Conservation (phyloP, 2,888 invertebrate genomes). For the Xylota sylvarum region DNA sequence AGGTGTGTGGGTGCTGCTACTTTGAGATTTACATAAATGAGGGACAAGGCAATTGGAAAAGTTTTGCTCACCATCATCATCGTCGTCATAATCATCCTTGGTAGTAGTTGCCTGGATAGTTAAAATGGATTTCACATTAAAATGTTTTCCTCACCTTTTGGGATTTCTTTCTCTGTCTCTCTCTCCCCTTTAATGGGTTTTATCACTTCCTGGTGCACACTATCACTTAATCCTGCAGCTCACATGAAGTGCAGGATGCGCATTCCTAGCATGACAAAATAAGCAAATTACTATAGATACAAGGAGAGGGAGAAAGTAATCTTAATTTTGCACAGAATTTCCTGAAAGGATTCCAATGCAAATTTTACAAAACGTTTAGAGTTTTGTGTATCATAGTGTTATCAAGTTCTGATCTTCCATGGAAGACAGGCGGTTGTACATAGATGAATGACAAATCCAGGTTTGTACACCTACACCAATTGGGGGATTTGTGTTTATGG, state of each 20-base stretch:
- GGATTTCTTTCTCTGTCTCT: slow-evolving; percentile 53
- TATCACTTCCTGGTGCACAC: slow-evolving; percentile 61
- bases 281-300: slow-evolving; percentile 62
- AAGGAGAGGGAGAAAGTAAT: slow-evolving; percentile 37
- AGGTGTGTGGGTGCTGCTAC: slow-evolving; percentile 37
- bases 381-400: slow-evolving; percentile 13
- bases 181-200: slow-evolving; percentile 48
- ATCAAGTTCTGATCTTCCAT: slow-evolving; percentile 48
- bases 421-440: slow-evolving; percentile 5
- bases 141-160: slow-evolving; percentile 58
- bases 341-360: slow-evolving; percentile 67
- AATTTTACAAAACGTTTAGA: slow-evolving; percentile 62
- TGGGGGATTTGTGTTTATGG: slow-evolving; percentile 20
- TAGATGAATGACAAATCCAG: not conserved
- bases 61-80: slow-evolving; percentile 44
- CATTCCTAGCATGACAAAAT: slow-evolving; percentile 65
- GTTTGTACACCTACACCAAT: not conserved
- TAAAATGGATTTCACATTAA: slow-evolving; percentile 70
- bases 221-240: slow-evolving; percentile 71
- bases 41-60: slow-evolving; percentile 73
- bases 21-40: slow-evolving; percentile 73
- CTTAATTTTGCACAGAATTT: slow-evolving; percentile 68
- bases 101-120: slow-evolving; percentile 26
- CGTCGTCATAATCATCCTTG: slow-evolving; percentile 28
- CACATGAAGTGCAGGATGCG: slow-evolving; percentile 13